Percentiles rank a stretch among this genome's conserved stretches.
Conservation (phyloP, 2,113 vertebrate genomes). For the Ophthalmolycus amberensis region DNA sequence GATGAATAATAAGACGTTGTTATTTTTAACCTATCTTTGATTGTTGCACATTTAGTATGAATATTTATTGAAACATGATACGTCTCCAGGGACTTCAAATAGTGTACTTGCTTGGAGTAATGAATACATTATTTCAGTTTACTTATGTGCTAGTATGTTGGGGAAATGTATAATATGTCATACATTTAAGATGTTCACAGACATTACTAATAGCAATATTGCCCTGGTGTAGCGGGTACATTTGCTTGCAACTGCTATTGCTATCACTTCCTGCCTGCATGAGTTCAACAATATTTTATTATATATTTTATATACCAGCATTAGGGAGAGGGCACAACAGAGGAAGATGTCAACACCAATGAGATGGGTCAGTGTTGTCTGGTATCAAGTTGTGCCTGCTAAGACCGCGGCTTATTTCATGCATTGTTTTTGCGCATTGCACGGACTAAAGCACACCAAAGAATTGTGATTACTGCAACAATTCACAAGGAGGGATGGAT, state of each 20-base stretch:
- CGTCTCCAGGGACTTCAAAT: not conserved
- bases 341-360: slow-evolving; percentile 47
- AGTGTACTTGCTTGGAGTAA: not conserved
- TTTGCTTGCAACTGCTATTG: slow-evolving; percentile 18
- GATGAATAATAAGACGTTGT: too few relatives aligned
- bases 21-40: not conserved
- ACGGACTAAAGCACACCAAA: slow-evolving; percentile 14
- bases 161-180: slow-evolving; percentile 22
- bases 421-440: slow-evolving; percentile 21
- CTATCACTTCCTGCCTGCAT: slow-evolving; percentile 55
- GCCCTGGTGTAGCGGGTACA: slow-evolving; percentile 32
- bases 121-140: slow-evolving; percentile 23
- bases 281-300: slow-evolving; percentile 45
- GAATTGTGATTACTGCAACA: slow-evolving; percentile 19
- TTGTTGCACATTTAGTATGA: not conserved
- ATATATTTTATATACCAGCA: too few relatives aligned
- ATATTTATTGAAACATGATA: not conserved
- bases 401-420: slow-evolving; percentile 3
- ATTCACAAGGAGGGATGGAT: slow-evolving; percentile 29
- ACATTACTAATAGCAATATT: slow-evolving; percentile 45
- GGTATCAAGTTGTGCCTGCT: not conserved
- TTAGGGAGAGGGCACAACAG: slow-evolving; percentile 28
- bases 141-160: not conserved
- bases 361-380: slow-evolving; percentile 36
- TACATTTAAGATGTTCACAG: slow-evolving; percentile 18